Evolutionary conservation across 1,140 invertebrate species (phyloP).

Genomic region (Mesaphorura yosii): DNA sequence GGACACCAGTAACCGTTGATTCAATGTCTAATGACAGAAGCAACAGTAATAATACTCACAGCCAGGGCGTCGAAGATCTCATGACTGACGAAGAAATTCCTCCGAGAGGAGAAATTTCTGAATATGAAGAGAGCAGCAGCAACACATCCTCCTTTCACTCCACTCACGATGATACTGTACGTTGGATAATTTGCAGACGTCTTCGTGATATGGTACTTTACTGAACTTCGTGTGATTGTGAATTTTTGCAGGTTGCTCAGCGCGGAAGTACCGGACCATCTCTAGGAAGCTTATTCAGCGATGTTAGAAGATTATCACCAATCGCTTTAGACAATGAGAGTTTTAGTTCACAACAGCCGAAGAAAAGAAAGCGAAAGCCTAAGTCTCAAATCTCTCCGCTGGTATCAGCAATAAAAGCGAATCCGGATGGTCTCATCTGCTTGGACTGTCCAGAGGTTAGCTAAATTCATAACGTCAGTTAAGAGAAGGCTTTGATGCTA

Average conservation of each 20-base stretch:
- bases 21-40: neutral
- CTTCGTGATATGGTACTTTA: neutral
- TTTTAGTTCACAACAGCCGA: neutral
- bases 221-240: no score
- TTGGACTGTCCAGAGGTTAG: no score
- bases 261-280: neutral
- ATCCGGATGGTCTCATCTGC: no score
- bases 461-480: no score
- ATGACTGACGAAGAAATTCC: conserved; percentile 72
- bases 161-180: conserved; percentile 14
- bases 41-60: neutral
- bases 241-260: no score
- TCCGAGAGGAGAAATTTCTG: conserved; percentile 43
- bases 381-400: no score
- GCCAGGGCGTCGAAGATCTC: conserved; percentile 45
- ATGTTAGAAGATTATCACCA: conserved; percentile 5
- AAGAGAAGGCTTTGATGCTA: no score
- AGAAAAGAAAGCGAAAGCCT: no score
- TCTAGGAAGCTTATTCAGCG: conserved; percentile 13
- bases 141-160: conserved; percentile 23
- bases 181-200: neutral
- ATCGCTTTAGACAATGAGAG: neutral
- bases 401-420: no score
- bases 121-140: conserved; percentile 28
- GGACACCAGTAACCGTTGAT: no score